Conservation (phyloP, 2,888 invertebrate genomes). For the Philonicus albiceps region DNA sequence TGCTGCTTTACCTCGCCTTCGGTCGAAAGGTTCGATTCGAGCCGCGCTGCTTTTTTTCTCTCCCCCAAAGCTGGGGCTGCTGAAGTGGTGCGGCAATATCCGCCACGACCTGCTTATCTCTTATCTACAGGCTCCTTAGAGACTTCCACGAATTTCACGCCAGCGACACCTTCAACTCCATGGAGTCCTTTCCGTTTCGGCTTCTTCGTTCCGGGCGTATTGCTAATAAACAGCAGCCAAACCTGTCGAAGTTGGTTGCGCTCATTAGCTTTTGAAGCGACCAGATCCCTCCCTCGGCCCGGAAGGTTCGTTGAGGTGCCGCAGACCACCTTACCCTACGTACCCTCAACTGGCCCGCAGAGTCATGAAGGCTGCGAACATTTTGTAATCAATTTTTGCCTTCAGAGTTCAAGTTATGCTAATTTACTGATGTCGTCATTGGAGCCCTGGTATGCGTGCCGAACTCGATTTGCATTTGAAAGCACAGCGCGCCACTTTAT, state of each 20-base stretch:
- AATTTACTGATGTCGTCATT: background rate
- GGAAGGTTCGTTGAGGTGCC: background rate
- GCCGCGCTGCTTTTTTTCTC: slow-evolving; percentile 3
- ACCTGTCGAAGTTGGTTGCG: background rate
- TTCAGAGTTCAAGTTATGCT: slow-evolving; percentile 5
- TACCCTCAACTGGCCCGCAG: background rate
- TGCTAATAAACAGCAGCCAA: background rate
- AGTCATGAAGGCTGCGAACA: background rate
- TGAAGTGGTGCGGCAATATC: background rate
- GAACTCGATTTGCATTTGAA: background rate
- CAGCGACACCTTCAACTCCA: background rate
- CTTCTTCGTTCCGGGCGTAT: background rate
- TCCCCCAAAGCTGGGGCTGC: background rate
- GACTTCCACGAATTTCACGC: background rate
- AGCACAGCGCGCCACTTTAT: background rate
- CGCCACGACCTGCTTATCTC: background rate
- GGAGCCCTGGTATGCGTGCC: background rate
- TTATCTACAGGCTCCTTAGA: background rate
- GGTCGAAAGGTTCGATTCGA: background rate
- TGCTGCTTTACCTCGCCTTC: background rate
- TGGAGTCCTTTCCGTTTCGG: background rate
- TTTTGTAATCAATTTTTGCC: slow-evolving; percentile 21
- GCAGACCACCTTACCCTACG: background rate
- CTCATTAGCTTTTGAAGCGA: background rate
- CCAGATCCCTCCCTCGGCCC: background rate